A percentile compares a stretch with the other conserved stretches of the same genome.
phyloP scores from a whole-genome alignment of 2,113 vertebrate genomes.

The Triplophysa siluroides region DNA sequence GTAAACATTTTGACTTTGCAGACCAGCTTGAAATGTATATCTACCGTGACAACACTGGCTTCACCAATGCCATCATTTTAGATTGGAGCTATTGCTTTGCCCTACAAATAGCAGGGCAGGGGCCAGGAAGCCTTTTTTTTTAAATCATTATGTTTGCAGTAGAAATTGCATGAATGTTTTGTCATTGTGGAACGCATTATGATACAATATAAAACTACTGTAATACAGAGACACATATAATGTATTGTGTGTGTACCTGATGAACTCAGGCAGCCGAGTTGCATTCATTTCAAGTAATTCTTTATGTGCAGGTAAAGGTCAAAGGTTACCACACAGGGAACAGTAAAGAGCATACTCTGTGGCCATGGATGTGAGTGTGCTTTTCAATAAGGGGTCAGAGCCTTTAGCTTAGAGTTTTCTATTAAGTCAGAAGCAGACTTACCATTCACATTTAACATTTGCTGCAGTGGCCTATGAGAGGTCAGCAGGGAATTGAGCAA shows the following conservation, averaged over 20 bases:
- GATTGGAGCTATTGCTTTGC: no score
- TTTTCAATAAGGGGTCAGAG: conserved; percentile 59
- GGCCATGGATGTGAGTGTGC: conserved; percentile 70
- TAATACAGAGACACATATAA: background rate
- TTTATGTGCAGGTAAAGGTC: conserved; percentile 37
- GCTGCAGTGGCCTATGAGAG: conserved; percentile 74
- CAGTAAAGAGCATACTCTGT: conserved; percentile 53
- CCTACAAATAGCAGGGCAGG: no score
- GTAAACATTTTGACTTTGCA: no score
- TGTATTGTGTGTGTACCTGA: background rate
- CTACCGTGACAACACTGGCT: no score
- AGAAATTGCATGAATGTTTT: no score
- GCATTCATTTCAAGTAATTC: conserved; percentile 13
- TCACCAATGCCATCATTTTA: no score
- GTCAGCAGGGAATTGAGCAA: conserved; percentile 81
- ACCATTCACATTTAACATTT: conserved; percentile 78
- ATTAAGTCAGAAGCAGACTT: conserved; percentile 75
- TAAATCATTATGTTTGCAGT: no score
- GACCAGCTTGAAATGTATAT: no score
- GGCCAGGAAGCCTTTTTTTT: no score
- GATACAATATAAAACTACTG: background rate
- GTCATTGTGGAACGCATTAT: no score
- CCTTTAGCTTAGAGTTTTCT: conserved; percentile 65
- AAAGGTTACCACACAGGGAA: conserved; percentile 52
- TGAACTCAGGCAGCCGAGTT: conserved; percentile 2